Evolutionary conservation across 2,113 vertebrate species (phyloP), one percentile per base, ranked within the genome.

Genomic region (Theristicus caerulescens): DNA sequence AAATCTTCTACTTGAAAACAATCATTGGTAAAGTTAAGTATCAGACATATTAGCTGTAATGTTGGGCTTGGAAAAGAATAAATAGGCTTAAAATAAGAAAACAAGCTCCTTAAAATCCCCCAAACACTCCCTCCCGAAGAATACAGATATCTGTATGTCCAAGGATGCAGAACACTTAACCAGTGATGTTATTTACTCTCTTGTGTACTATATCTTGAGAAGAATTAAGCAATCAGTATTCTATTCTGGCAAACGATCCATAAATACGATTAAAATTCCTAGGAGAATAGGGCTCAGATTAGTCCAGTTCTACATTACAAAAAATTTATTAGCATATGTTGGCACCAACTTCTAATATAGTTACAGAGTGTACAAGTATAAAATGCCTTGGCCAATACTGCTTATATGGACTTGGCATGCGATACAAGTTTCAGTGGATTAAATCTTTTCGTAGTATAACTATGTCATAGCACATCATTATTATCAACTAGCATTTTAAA

Each of bases 221-320:
- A 88, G 73, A 96, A 81, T 88, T 61, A 88, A 90, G 40, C 36
- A 73, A 52, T 94, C 38, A 38, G 27, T 58, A 36, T 83, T 59
- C 38, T 86, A 13, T 62, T 86, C 61, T 94, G 55, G 36, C 55
- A 92, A 54, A 81, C 0, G 5, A 73, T 65, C 40, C 46, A 55
- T 85, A 88, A 95, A 78, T 91, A 44, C 0, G 10, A 88, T 92
- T 90, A 81, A 86, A 92, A 92, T 90, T 94, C 79, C 46, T 46
- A 9, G 46, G 88, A 92, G 59, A 91, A 34, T 26, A 86, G 32
- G 46, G 24, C 47, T 81, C 21, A 32, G 36, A 62, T 92, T 88
- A 94, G 69, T 84, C 59, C 32, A 67, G 38, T 78, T 91, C 59
- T 79, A 78, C 32, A 55, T 86, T 84, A 74, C 13, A 19, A 20